Percentiles rank a stretch among this genome's conserved stretches.
These are phyloP conservation scores for Magallana ariakensis DNA, from an alignment of 1,140 invertebrate genomes.

Conservation along the genomic window DNA sequence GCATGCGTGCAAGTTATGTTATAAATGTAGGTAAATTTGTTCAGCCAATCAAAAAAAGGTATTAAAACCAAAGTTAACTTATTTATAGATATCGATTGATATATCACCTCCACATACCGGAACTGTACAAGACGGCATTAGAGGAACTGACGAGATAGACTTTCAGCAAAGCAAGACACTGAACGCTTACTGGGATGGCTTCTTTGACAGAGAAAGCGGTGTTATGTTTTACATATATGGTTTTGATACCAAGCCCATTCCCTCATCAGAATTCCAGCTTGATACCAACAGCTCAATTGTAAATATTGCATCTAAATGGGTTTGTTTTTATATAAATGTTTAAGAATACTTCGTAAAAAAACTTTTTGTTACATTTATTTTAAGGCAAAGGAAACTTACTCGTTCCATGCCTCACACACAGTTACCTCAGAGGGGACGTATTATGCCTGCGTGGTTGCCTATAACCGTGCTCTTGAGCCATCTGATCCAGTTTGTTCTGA, in stretches of 20 bases:
- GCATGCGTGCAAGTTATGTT: too few relatives aligned
- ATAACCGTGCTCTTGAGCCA: constrained; percentile 60
- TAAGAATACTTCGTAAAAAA: too few relatives aligned
- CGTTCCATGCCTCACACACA: background rate
- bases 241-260: constrained; percentile 43
- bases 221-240: constrained; percentile 60
- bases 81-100: constrained; percentile 60
- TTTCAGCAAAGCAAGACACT: constrained; percentile 49
- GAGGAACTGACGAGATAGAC: constrained; percentile 56
- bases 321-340: too few relatives aligned
- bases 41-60: too few relatives aligned
- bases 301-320: background rate
- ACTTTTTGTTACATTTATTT: background rate
- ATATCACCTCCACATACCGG: constrained; percentile 58
- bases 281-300: background rate
- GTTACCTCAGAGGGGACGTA: constrained; percentile 55
- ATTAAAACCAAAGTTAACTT: background rate
- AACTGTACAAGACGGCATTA: constrained; percentile 56
- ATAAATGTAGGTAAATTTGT: too few relatives aligned
- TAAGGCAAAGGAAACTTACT: constrained; percentile 13
- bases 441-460: constrained; percentile 64
- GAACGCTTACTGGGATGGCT: constrained; percentile 61
- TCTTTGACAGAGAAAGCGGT: constrained; percentile 66
- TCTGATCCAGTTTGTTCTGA: constrained; percentile 67
- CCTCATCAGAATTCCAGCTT: constrained; percentile 29